These are phyloP conservation scores for Morpho achilles DNA, from an alignment of 2,888 invertebrate genomes.

Conservation along the genomic window DNA sequence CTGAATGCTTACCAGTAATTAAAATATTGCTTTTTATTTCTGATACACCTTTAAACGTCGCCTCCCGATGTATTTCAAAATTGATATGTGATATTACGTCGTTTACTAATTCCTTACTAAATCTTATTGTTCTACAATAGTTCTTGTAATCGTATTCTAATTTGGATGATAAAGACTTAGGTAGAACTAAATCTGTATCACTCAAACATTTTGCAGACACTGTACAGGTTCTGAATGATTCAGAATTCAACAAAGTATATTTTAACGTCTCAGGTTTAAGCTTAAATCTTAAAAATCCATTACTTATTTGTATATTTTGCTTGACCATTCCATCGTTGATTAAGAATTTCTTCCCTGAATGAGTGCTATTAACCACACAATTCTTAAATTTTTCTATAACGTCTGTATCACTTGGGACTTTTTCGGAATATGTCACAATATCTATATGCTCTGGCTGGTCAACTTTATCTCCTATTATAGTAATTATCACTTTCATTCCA, in stretches of 20 bases:
- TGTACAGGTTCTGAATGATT: conserved; percentile 73
- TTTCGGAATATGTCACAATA: conserved; percentile 65
- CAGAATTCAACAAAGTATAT: conserved; percentile 71
- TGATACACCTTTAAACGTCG: conserved; percentile 57
- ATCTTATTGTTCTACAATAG: conserved; percentile 72
- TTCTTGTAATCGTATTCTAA: conserved; percentile 61
- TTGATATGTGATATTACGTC: conserved; percentile 54
- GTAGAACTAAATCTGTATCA: conserved; percentile 47
- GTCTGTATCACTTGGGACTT: conserved; percentile 47
- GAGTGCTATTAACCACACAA: conserved; percentile 70
- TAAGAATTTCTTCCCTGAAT: conserved; percentile 68
- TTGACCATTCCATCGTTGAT: conserved; percentile 77
- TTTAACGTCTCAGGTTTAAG: conserved; percentile 65
- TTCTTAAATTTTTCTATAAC: conserved; percentile 70
- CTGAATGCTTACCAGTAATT: conserved; percentile 66
- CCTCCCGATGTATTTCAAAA: conserved; percentile 66
- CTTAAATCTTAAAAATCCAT: conserved; percentile 59
- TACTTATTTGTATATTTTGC: conserved; percentile 56
- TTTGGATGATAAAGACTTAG: conserved; percentile 42
- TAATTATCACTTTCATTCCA: conserved; percentile 78
- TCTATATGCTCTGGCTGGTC: conserved; percentile 69
- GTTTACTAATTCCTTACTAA: conserved; percentile 60
- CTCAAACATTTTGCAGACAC: conserved; percentile 57
- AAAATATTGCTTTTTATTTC: conserved; percentile 69
- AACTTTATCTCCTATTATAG: conserved; percentile 52